Base-by-base conservation (phyloP, 2,797 vertebrate genomes). In the Scolopax rusticola region DNA sequence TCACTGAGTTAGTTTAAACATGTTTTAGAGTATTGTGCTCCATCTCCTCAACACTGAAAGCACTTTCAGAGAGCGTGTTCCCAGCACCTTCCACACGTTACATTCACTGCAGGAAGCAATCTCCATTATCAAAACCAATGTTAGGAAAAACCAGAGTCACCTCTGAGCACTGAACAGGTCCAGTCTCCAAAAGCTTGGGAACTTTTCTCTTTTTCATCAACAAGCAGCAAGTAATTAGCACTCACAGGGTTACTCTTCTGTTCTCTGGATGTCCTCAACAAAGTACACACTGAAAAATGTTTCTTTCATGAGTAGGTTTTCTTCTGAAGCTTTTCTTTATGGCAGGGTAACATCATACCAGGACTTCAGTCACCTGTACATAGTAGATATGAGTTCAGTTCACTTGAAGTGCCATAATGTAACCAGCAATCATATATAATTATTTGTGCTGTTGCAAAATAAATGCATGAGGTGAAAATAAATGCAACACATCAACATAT, bases 51-150 rank as follows among this genome's bases (percentile, higher is more conserved):
- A 32, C 17, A 25, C 33, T 5, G 3, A 53, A 14, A 8, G 7
- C 25, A 27, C 57, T 53, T 32, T 64, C 36, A 64, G 69, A 4
- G 4, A 19, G 28, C 0, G 0, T 28, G 3, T 41, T 43, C 14
- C 19, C 25, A 56, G 25, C 11, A 28, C 17, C 12, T 73, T 73
- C 41, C 38, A 28, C 5, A 2, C 9, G 10, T 4, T 33, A 25
- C 5, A 2, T 38, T 21, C 7, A 4, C 9, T 25, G n/a, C 64
- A 63, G 63, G 9, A 79, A 5, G 15, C 40, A 48, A 45, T 12
- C 47, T 33, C 20, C 6, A 3, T 9, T 83, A 43, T 56, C 64
- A 74, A n/a, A 84, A 80, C 28, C 30, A 83, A 6, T 1, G 0
- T 32, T 48, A 51, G 40, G 15, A 7, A 81, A 59, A 93, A 59